These are phyloP conservation scores for Psittacula echo DNA, from an alignment of 2,797 vertebrate species.

Conservation along the genomic window DNA sequence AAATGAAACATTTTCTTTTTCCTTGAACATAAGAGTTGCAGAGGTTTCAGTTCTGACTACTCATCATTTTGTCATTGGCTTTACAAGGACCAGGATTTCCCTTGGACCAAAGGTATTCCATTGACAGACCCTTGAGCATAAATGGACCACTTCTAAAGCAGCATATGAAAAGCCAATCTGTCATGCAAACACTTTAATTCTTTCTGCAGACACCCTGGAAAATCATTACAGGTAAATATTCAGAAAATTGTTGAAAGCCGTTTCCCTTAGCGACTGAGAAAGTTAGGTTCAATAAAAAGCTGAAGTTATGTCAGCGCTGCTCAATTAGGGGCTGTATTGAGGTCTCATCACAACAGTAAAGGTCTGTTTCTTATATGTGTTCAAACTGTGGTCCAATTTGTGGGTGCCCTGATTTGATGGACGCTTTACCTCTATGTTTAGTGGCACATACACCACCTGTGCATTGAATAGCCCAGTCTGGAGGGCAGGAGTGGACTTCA, in stretches of 20 bases:
- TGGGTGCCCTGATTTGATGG: background rate
- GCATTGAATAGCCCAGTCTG: background rate
- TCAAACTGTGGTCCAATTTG: background rate
- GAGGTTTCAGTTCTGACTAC: conserved; percentile 52
- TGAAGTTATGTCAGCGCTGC: background rate
- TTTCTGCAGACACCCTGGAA: background rate
- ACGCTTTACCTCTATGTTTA: background rate
- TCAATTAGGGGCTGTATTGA: background rate
- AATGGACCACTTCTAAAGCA: background rate
- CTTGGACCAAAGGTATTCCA: background rate
- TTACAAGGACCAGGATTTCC: conserved; percentile 9
- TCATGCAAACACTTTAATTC: background rate
- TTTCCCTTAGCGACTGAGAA: background rate
- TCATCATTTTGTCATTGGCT: conserved; percentile 6
- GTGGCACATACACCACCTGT: background rate
- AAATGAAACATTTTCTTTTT: conserved; percentile 42
- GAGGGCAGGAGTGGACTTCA: background rate
- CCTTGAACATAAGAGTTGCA: conserved; percentile 18
- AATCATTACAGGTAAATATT: background rate
- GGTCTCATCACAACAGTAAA: background rate
- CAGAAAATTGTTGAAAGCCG: background rate
- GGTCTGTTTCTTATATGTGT: background rate
- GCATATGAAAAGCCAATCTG: background rate
- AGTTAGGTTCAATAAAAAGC: background rate
- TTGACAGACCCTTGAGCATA: background rate